phyloP scores from a whole-genome alignment of 2,888 invertebrate genomes.

The Achlya flavicornis region DNA sequence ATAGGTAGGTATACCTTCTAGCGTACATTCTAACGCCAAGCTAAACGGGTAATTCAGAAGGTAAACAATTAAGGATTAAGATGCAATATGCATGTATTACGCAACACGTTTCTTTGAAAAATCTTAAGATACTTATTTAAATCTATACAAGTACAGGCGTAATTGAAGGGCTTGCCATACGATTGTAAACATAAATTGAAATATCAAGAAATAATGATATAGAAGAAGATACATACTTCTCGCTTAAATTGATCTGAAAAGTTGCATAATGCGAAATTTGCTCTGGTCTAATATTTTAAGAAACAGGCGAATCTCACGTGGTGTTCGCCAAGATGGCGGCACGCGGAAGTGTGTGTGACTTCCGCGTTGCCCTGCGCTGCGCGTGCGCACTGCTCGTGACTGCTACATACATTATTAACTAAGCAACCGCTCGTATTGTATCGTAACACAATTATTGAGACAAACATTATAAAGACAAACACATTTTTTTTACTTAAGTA shows the following conservation, averaged over 20 bases:
- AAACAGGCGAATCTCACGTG: constrained; percentile 69
- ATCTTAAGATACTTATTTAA: too few relatives aligned
- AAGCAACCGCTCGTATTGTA: constrained; percentile 47
- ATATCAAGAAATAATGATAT: too few relatives aligned
- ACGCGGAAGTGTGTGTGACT: constrained; percentile 80
- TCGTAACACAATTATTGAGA: constrained; percentile 50
- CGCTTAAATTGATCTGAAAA: background rate
- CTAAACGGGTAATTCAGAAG: too few relatives aligned
- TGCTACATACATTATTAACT: constrained; percentile 69
- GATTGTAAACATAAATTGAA: too few relatives aligned
- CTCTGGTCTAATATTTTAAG: constrained; percentile 17
- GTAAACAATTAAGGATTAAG: too few relatives aligned
- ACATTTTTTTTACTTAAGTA: background rate
- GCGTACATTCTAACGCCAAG: too few relatives aligned
- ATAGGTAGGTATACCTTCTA: too few relatives aligned
- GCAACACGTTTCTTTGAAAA: too few relatives aligned
- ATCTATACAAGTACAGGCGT: too few relatives aligned
- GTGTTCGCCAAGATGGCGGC: constrained; percentile 79
- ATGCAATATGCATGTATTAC: too few relatives aligned
- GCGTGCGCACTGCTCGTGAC: constrained; percentile 72
- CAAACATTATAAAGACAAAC: constrained; percentile 42
- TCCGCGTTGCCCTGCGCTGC: constrained; percentile 77
- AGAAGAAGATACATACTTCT: too few relatives aligned
- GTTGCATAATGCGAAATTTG: background rate
- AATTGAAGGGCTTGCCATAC: too few relatives aligned